Evolutionary conservation across 2,797 vertebrate genomes (phyloP), one percentile per base, ranked within the genome.

Genomic region (Takifugu rubripes): DNA sequence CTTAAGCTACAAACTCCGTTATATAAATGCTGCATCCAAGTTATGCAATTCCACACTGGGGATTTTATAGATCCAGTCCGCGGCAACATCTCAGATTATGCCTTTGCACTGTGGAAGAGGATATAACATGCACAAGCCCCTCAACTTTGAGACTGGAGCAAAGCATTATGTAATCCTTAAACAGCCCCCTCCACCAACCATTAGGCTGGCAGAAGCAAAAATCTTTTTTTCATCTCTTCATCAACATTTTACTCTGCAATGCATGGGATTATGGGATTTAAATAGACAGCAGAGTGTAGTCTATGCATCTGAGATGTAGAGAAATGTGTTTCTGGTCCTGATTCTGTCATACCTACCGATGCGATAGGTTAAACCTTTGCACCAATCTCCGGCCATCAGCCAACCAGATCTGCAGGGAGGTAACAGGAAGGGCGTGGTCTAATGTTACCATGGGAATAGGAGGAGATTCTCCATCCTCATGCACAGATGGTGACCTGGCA

Each of bases 381-480:
- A 97, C 89, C 66, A 97, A 87, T 78, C 94, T 93, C 68, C 94
- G 92, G 67, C 96, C 96, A 15, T 95, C 94, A 33, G 93, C 93
- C 89, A 98, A 86, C 95, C 96, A 98, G 74, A 98, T 97, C 90
- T 96, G 95, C 72, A 99, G 71, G 25, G 86, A 95, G 68, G 96
- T 98, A 59, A 94, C 70, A 3, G 96, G 95, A 63, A 98, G 93
- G 79, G 88, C 66, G 74, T 92, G 88, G 83, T 94, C 93, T 82
- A 98, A 84, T 64, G 91, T 90, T 74, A 99, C 93, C 81, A 90
- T 72, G 63, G 93, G 92, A 70, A 92, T 83, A 68, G 88, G 90
- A 79, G 78, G 84, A 79, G 86, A 92, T 72, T 89, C 83, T 79
- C 90, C 90, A 43, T 90, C 92, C 52, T 93, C 93, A 47, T 90